These are phyloP conservation scores for Xestia xanthographa DNA, from an alignment of 2,888 invertebrate genomes.

Conservation along the genomic window DNA sequence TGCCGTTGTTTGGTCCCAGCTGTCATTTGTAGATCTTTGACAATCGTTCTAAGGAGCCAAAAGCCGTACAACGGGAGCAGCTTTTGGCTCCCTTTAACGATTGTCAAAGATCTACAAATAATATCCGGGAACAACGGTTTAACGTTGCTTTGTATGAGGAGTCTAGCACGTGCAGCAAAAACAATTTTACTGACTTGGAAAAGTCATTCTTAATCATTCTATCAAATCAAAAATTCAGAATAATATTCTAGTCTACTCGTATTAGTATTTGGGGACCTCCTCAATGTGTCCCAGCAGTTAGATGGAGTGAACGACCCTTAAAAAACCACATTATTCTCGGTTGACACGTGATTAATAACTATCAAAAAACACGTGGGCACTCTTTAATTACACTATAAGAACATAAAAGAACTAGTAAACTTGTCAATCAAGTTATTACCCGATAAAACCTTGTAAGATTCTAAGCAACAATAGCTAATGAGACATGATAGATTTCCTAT, in stretches of 20 bases:
- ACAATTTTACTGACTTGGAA: not conserved
- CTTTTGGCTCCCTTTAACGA: not conserved
- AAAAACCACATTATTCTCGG: not conserved
- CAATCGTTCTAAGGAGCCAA: too few species aligned
- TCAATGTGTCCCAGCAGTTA: not conserved
- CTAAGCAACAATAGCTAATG: conserved; percentile 46
- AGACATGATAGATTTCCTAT: conserved; percentile 43
- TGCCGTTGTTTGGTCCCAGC: too few species aligned
- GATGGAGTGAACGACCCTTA: not conserved
- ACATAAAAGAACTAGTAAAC: conserved; percentile 15
- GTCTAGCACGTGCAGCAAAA: not conserved
- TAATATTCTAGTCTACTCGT: not conserved
- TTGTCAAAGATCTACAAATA: not conserved
- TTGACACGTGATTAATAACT: not conserved
- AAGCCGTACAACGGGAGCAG: too few species aligned
- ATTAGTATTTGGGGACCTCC: not conserved
- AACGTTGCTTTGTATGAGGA: not conserved
- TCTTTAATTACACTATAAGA: conserved; percentile 31
- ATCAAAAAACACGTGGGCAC: conserved; percentile 28
- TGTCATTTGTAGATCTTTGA: too few species aligned
- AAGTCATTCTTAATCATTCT: not conserved
- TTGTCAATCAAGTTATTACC: conserved; percentile 31
- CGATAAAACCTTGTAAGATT: conserved; percentile 46
- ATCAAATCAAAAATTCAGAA: not conserved
- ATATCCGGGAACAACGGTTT: not conserved